Evolutionary conservation across 64 coral and sea anemone species (phyloP), one percentile per base, ranked within the genome.

Genomic region (Actinia equina): DNA sequence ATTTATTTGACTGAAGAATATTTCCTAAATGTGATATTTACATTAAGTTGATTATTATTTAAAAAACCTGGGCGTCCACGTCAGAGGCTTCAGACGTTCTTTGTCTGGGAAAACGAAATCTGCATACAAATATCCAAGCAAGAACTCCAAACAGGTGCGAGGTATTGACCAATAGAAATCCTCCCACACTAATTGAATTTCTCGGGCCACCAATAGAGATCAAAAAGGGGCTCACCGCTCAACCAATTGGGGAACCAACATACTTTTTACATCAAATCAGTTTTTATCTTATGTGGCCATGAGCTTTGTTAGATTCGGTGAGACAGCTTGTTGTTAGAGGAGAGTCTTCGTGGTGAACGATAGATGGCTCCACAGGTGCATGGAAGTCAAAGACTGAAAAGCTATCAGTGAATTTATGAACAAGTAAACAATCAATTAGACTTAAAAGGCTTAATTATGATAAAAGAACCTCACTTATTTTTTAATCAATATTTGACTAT

Each of bases 11-110:
- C n/a, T 74, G 14, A 74, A 74, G 20, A n/a, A 27, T 41, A 74
- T 27, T 37, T 74, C 69, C 69, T 74, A 25, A 74, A 74, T 74
- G 69, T 74, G 69, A 41, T 74, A 74, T 74, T 74, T 74, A 74
- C 69, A 30, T 74, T 74, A 74, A 2, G 9, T 74, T 74, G 9
- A 74, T 74, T 74, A 74, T 41, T 74, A 30, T 65, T 37, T 37
- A 49, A 74, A 74, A 74, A 13, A 37, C 11, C 69, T 27, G n/a
- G 25, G n/a, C 62, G 26, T 74, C n/a, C 69, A 30, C 69, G 69
- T 74, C 69, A 74, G 69, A 26, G 41, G 42, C 26, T 74, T 74
- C 69, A 74, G 69, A 74, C 69, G 26, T 27, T 74, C 69, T 74
- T 74, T 74, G 69, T 74, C 69, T 74, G 69, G 46, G 30, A 25